Conservation (phyloP, 2,888 invertebrate genomes). For the Clunio marinus region DNA sequence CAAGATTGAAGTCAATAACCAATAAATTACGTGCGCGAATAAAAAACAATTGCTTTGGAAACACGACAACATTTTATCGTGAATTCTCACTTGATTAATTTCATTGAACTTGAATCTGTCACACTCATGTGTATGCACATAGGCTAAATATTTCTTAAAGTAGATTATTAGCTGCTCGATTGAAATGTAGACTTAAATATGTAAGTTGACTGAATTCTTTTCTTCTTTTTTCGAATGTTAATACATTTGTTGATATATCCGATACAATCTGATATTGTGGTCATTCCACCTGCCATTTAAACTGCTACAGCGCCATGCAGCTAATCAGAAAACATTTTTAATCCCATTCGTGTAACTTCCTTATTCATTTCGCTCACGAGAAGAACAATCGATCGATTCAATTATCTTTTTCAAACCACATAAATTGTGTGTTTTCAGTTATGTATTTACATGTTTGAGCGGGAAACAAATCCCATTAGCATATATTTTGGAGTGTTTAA, state of each 20-base stretch:
- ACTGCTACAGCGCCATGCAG: neutral
- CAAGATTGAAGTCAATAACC: neutral
- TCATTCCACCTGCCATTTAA: neutral
- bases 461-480: neutral
- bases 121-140: too few relatives aligned
- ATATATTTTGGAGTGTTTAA: neutral
- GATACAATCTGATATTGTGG: neutral
- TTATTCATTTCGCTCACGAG: neutral
- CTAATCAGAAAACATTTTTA: neutral
- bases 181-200: neutral
- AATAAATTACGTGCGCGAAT: neutral
- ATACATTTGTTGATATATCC: neutral
- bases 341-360: slow-evolving; percentile 2
- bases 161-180: neutral
- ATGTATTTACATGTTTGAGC: too few relatives aligned
- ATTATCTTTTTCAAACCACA: neutral
- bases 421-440: neutral
- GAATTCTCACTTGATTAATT: slow-evolving; percentile 13
- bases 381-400: neutral
- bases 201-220: neutral
- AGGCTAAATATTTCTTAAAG: neutral
- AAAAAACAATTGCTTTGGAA: neutral
- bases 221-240: neutral
- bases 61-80: neutral
- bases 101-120: slow-evolving; percentile 2